A percentile compares a stretch with the other conserved stretches of the same genome.
Conservation (phyloP, 2,888 invertebrate species). For the Desoria tigrina region DNA sequence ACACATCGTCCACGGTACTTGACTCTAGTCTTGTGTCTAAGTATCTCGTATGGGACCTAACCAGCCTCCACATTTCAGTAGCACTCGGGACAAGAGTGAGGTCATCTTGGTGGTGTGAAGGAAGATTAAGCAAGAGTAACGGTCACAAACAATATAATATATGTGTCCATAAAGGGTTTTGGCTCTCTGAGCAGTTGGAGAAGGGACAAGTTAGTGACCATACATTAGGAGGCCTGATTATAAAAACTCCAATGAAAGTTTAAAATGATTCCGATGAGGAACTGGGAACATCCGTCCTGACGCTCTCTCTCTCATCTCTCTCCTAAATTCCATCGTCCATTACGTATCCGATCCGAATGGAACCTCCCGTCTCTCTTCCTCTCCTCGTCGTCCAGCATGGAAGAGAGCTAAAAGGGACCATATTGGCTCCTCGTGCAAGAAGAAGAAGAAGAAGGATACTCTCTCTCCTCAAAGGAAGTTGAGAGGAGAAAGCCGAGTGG, state of each 20-base stretch:
- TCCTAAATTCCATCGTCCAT: neutral
- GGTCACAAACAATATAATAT: no score
- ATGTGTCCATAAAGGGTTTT: no score
- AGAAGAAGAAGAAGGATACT: neutral
- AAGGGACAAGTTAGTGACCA: neutral
- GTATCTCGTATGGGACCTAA: no score
- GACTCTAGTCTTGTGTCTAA: no score
- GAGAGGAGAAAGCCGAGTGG: no score
- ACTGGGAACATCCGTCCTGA: neutral
- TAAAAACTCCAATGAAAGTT: conserved; percentile 6
- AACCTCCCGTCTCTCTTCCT: neutral
- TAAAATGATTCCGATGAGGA: conserved; percentile 3
- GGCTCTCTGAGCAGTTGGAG: no score
- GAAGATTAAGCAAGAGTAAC: no score
- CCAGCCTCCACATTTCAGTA: no score
- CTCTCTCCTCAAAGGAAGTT: neutral
- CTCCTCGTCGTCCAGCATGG: neutral
- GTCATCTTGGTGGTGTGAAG: no score
- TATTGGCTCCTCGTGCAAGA: neutral
- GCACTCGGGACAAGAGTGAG: no score
- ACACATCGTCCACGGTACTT: no score
- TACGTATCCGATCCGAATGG: no score
- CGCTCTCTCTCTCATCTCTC: neutral
- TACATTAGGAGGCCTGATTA: neutral
- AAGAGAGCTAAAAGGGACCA: neutral